A percentile compares a stretch with the other conserved stretches of the same genome.
phyloP scores from a whole-genome alignment of 2,113 vertebrate species.

The Vidua chalybeata region DNA sequence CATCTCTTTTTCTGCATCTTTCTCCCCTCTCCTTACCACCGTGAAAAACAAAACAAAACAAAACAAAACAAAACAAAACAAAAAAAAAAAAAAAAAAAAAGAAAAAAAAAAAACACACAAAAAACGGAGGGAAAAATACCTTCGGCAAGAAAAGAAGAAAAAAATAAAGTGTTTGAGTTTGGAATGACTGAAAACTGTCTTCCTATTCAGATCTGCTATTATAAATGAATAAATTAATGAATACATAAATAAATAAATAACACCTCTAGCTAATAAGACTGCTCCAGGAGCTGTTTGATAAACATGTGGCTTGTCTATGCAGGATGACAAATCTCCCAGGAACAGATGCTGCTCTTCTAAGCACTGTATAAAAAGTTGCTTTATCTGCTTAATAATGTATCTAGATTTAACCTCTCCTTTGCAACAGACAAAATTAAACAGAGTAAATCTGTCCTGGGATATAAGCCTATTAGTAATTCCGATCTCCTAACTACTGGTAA shows the following conservation, averaged over 20 bases:
- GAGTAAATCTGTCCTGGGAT: conserved; percentile 11
- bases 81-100: background rate
- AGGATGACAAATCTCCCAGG: background rate
- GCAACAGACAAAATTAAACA: conserved; percentile 37
- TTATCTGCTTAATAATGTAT: conserved; percentile 20
- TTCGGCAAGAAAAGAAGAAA: background rate
- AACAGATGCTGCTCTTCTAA: conserved; percentile 1
- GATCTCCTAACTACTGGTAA: background rate
- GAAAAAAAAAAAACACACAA: background rate
- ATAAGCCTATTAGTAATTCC: background rate
- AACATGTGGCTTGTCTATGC: background rate
- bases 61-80: background rate
- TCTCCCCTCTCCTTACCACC: background rate
- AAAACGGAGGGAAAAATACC: background rate
- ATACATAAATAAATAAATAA: background rate
- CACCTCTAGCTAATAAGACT: background rate
- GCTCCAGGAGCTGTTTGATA: background rate
- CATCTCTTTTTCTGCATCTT: background rate
- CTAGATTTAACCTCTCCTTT: conserved; percentile 33
- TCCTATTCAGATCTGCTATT: background rate
- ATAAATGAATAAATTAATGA: background rate
- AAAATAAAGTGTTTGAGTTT: background rate
- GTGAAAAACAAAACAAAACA: background rate
- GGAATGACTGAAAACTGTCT: background rate
- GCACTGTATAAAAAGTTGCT: background rate